Evolutionary conservation across 2,113 vertebrate genomes (phyloP).

Genomic region (Chiloscyllium plagiosum): DNA sequence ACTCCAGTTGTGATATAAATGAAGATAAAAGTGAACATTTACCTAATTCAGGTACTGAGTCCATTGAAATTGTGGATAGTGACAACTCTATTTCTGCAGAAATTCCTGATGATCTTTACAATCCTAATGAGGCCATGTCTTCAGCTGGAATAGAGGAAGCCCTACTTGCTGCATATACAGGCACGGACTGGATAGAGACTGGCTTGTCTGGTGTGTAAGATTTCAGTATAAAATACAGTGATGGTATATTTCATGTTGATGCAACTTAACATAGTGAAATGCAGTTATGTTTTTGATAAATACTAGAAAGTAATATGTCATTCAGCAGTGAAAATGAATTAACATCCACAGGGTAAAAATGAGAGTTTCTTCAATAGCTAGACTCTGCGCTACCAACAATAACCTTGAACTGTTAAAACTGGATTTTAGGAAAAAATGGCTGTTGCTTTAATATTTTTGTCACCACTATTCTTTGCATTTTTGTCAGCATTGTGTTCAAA

Average conservation of each 20-base stretch:
- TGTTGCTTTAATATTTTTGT: not conserved
- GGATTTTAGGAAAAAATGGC: not conserved
- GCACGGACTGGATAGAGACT: conserved; percentile 4
- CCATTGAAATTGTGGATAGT: conserved; percentile 26
- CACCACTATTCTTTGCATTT: not conserved
- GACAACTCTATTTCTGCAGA: conserved; percentile 15
- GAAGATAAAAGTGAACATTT: conserved; percentile 28
- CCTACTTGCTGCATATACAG: not conserved
- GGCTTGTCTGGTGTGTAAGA: conserved; percentile 3
- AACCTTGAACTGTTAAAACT: not conserved
- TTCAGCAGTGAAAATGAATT: not conserved
- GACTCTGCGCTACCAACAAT: not conserved
- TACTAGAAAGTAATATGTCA: not conserved
- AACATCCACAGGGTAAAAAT: not conserved
- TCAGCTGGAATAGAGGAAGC: conserved; percentile 4
- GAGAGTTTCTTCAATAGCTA: not conserved
- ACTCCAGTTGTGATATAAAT: not conserved
- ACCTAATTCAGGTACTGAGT: conserved; percentile 2
- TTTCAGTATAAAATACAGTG: not conserved
- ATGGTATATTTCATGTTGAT: not conserved
- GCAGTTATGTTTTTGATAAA: too few species aligned
- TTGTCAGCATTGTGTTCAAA: not conserved
- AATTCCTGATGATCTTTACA: conserved; percentile 28
- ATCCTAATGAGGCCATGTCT: conserved; percentile 16
- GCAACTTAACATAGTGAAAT: not conserved